These are phyloP conservation scores for Etheostoma perlongum DNA, from an alignment of 2,797 vertebrate genomes.

Conservation along the genomic window DNA sequence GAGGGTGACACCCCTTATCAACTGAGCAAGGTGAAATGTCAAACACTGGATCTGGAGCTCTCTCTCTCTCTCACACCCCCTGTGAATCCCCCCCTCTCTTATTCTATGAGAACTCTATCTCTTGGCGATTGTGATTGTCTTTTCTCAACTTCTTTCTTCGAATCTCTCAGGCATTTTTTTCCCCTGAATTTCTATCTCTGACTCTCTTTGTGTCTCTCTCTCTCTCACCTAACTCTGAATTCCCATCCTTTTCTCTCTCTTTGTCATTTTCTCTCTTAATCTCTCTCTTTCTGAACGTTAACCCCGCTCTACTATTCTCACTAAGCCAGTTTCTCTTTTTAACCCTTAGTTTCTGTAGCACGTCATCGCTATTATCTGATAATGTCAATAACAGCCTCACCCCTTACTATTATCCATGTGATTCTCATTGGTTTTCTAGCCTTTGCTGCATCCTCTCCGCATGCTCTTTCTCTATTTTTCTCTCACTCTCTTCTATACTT, in stretches of 20 bases:
- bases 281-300: conserved; percentile 42
- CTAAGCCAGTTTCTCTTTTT: conserved; percentile 36
- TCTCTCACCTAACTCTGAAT: conserved; percentile 38
- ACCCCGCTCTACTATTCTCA: conserved; percentile 37
- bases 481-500: conserved; percentile 23
- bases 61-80: conserved; percentile 15
- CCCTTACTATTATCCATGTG: conserved; percentile 35
- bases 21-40: conserved; percentile 85
- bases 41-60: conserved; percentile 80
- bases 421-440: conserved; percentile 50
- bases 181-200: conserved; percentile 28
- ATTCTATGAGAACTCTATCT: conserved; percentile 41
- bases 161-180: conserved; percentile 39
- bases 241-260: conserved; percentile 25
- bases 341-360: conserved; percentile 27
- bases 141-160: conserved; percentile 53
- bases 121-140: conserved; percentile 44
- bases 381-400: conserved; percentile 50
- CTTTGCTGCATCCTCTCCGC: conserved; percentile 18
- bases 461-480: conserved; percentile 24
- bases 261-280: conserved; percentile 46
- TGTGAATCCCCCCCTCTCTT: conserved; percentile 17
- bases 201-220: background rate
- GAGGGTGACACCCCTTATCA: conserved; percentile 85
- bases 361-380: conserved; percentile 35